Evolutionary conservation across 2,888 invertebrate species (phyloP), one percentile per base, ranked within the genome.

Genomic region (Petrophora chlorosata): DNA sequence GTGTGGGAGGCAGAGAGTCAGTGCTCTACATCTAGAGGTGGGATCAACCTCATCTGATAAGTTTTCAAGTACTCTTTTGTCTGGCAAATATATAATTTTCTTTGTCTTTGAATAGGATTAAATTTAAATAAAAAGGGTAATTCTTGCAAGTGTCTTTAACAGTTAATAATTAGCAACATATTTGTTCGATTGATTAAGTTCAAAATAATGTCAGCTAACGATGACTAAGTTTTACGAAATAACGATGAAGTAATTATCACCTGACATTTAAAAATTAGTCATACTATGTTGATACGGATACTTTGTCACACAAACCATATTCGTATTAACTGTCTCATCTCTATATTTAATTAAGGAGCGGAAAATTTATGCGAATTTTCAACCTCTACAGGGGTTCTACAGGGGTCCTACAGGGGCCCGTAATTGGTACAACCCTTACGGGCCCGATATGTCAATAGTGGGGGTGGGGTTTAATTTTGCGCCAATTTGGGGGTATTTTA

Each of bases 381-480:
- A 41, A 32, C 53, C 45, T 30, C 26, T 47, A 43, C 36, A 8
- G 32, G 41, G 42, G 42, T 14, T 14, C 40, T 25, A 22, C 8
- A 35, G 41, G 42, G 42, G 19, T 14, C 40, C 29, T 28, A 33
- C 33, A 46, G 47, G 29, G 45, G 53, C 39, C 46, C 53, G 57
- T 55, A 55, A 53, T 53, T 52, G 55, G 51, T 51, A 53, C 47
- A 49, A 47, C 53, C 57, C 55, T 41, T 36, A 25, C 44, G 46
- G 40, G 42, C 45, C 45, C 52, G 48, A 53, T 56, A 52, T 51
- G 60, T 58, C 61, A 56, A 61, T 59, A 51, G 32, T 49, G 30
- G 29, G 49, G 49, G 32, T 49, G 30, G 29, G 49, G 49, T 40
- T 39, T 53, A 49, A 50, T 50, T 51, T 32, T 22, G 32, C 26